These are phyloP conservation scores for Coracopsis vasa DNA, from an alignment of 2,113 vertebrate species.

Conservation along the genomic window DNA sequence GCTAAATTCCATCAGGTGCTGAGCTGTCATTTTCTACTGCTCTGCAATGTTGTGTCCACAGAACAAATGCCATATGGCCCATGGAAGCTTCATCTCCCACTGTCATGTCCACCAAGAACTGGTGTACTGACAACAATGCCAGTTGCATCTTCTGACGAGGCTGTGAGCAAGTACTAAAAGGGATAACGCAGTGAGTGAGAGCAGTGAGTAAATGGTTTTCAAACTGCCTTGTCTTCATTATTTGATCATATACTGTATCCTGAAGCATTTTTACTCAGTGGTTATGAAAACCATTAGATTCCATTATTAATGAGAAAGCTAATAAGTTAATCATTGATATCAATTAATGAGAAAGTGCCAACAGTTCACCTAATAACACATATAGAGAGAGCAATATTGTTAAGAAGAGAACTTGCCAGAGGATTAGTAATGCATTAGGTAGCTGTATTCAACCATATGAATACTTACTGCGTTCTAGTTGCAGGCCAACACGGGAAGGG, in stretches of 20 bases:
- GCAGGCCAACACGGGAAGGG: conserved; percentile 77
- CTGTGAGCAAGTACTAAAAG: background rate
- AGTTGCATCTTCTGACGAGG: background rate
- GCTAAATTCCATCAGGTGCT: background rate
- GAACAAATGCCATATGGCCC: background rate
- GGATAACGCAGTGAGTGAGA: background rate
- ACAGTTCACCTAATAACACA: background rate
- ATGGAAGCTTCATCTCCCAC: background rate
- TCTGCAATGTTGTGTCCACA: background rate
- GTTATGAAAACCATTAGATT: background rate
- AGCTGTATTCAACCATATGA: background rate
- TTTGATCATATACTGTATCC: background rate
- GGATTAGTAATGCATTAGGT: background rate
- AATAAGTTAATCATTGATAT: background rate
- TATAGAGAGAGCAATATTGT: background rate
- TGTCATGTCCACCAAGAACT: background rate
- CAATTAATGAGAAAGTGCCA: background rate
- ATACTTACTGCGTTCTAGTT: conserved; percentile 76
- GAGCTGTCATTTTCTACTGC: background rate
- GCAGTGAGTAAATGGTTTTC: background rate
- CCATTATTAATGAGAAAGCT: background rate
- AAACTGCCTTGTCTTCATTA: background rate
- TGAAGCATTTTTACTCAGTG: background rate
- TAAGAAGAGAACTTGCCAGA: background rate
- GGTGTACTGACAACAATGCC: background rate